Conservation (phyloP, 2,888 invertebrate genomes). For the Acrobeloides nanus region DNA sequence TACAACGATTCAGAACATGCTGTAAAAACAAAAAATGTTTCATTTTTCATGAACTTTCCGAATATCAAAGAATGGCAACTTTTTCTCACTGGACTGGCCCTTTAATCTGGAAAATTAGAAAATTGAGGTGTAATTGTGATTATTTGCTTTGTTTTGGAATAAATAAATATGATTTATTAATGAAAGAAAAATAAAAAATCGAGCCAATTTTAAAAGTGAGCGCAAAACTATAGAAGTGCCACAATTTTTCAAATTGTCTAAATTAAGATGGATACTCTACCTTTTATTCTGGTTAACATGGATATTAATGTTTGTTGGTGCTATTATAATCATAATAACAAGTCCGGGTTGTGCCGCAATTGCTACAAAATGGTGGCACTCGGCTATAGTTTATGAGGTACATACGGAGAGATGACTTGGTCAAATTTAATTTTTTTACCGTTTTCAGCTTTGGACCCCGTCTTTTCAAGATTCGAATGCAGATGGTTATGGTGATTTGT, state of each 20-base stretch:
- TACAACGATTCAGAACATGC: too few relatives aligned
- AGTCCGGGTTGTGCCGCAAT: constrained; percentile 34
- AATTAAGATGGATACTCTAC: constrained; percentile 34
- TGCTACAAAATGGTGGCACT: constrained; percentile 41
- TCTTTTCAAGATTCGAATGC: constrained; percentile 77
- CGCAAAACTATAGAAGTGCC: neutral
- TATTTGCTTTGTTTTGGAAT: too few relatives aligned
- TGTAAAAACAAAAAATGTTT: too few relatives aligned
- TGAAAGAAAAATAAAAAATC: constrained; percentile 3
- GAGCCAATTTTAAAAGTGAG: constrained; percentile 4
- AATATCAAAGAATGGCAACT: too few relatives aligned
- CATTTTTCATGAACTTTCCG: too few relatives aligned
- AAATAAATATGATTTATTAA: too few relatives aligned
- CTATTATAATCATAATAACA: constrained; percentile 31
- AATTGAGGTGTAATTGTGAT: too few relatives aligned
- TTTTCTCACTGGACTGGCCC: too few relatives aligned
- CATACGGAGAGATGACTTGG: neutral
- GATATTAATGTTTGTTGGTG: constrained; percentile 32
- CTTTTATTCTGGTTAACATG: constrained; percentile 32
- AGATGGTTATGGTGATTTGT: constrained; percentile 76
- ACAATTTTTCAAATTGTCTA: neutral
- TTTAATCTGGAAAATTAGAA: too few relatives aligned
- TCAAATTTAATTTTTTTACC: neutral
- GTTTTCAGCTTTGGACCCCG: constrained; percentile 70
- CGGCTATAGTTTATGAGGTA: constrained; percentile 42